phyloP scores from a whole-genome alignment of 2,113 vertebrate species.

The Neotoma lepida region DNA sequence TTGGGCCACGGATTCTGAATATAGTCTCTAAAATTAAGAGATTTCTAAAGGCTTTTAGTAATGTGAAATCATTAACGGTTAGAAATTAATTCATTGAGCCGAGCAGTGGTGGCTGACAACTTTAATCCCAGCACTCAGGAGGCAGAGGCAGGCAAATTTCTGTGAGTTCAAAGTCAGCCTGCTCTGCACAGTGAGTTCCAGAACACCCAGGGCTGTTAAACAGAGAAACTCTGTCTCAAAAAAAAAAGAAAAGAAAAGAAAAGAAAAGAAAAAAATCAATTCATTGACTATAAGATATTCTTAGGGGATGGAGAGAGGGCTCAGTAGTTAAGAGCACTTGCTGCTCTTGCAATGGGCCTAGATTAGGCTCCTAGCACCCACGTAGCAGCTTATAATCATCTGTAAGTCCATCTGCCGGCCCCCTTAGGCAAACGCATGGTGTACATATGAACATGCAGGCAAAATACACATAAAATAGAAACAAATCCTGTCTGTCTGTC shows the following conservation, averaged over 20 bases:
- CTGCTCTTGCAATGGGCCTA: not conserved
- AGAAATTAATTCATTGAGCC: not conserved
- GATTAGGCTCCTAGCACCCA: not conserved
- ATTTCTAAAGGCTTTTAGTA: constrained; percentile 12
- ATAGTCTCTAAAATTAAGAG: not conserved
- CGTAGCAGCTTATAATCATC: not conserved
- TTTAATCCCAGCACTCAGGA: no score
- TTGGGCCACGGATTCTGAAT: not conserved
- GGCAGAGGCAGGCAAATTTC: no score
- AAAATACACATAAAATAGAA: not conserved
- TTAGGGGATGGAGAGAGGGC: not conserved
- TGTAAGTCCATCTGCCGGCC: not conserved
- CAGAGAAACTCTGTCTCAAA: no score
- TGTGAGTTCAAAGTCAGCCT: no score
- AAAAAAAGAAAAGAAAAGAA: no score
- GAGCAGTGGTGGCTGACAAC: no score
- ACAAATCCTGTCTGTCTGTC: not conserved
- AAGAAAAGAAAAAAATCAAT: no score
- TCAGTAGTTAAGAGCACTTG: not conserved
- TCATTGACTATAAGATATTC: not conserved
- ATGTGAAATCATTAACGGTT: not conserved
- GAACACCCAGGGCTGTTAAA: no score
- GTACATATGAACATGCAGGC: not conserved
- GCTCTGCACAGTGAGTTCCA: no score
- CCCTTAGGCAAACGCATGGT: not conserved